phyloP scores from a whole-genome alignment of 2,797 vertebrate species.

The Gadopsis bispinosus region DNA sequence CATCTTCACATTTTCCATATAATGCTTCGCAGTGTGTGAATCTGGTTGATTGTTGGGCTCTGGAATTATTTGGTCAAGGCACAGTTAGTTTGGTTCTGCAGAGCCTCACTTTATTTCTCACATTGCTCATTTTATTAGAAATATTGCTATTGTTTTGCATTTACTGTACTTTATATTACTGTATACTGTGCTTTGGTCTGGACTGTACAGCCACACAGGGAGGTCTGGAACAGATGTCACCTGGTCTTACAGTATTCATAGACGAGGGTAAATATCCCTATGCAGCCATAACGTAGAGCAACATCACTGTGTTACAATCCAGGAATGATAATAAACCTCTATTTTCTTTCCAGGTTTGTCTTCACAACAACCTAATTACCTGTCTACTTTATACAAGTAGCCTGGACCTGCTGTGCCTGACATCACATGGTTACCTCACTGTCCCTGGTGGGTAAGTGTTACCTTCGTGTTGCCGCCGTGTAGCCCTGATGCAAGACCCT shows the following conservation, averaged over 20 bases:
- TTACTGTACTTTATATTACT: not conserved
- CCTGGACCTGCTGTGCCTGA: not conserved
- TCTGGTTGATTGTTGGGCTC: slow-evolving; percentile 58
- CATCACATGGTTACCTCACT: not conserved
- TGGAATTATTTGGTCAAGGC: slow-evolving; percentile 61
- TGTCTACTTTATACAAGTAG: not conserved
- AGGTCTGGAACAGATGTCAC: slow-evolving; percentile 21
- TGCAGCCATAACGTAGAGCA: slow-evolving; percentile 1
- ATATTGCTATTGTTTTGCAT: slow-evolving; percentile 29
- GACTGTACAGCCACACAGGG: not conserved
- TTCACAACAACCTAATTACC: not conserved
- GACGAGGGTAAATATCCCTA: slow-evolving; percentile 10
- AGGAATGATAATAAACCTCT: not conserved
- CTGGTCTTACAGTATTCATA: slow-evolving; percentile 2
- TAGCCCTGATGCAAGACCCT: not conserved
- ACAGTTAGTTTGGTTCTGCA: slow-evolving; percentile 67
- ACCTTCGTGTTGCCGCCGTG: not conserved
- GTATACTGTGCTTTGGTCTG: not conserved
- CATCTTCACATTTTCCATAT: slow-evolving; percentile 61
- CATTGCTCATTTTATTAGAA: slow-evolving; percentile 20
- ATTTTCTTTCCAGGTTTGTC: not conserved
- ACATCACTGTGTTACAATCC: not conserved
- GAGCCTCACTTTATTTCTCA: slow-evolving; percentile 51
- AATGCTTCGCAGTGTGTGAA: slow-evolving; percentile 39
- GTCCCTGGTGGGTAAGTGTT: not conserved